These are phyloP conservation scores for Lamellibrachia satsuma DNA, from an alignment of 2,888 invertebrate genomes.

Conservation along the genomic window DNA sequence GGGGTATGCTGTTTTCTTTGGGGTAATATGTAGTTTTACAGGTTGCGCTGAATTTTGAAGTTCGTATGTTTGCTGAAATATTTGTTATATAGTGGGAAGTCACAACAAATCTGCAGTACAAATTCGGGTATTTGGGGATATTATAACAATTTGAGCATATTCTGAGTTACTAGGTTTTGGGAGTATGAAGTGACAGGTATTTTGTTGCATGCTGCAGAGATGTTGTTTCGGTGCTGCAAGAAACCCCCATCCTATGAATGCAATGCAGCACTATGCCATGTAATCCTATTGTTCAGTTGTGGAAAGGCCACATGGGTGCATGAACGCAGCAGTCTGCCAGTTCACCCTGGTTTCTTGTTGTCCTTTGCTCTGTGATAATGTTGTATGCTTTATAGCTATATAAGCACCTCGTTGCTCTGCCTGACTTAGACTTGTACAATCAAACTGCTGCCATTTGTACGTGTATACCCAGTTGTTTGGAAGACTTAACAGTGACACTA, in stretches of 20 bases:
- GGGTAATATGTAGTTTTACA: neutral
- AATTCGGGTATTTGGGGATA: neutral
- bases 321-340: neutral
- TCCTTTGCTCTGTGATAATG: neutral
- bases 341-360: neutral
- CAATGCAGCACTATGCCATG: neutral
- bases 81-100: neutral
- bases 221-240: neutral
- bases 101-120: neutral
- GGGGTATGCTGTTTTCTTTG: neutral
- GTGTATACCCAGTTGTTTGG: neutral
- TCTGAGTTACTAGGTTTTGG: neutral
- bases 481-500: slow-evolving; percentile 6
- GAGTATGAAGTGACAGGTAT: neutral
- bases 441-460: neutral
- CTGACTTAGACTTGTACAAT: slow-evolving; percentile 13
- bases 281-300: neutral
- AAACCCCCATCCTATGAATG: neutral
- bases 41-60: neutral
- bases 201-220: neutral
- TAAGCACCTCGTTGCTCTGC: slow-evolving; percentile 2
- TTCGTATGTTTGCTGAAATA: neutral
- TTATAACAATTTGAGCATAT: neutral
- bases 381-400: neutral
- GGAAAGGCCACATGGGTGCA: neutral